Conservation (phyloP, 2,888 invertebrate genomes). For the Sceliomorpha sp. region DNA sequence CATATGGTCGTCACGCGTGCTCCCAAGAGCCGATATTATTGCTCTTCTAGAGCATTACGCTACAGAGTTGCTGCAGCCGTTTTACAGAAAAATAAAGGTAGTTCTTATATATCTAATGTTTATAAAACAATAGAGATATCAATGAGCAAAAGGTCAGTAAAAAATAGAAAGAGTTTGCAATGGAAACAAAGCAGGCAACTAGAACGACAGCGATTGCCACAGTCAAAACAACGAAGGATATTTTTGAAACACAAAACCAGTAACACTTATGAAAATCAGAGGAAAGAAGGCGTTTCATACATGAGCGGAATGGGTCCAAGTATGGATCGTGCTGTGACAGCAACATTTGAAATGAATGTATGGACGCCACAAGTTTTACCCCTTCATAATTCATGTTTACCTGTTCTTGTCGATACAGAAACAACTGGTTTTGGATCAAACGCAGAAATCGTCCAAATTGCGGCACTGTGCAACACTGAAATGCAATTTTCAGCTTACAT, state of each 20-base stretch:
- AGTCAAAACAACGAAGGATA: constrained; percentile 1
- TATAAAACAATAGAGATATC: background rate
- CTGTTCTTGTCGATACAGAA: constrained; percentile 39
- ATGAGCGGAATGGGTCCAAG: constrained; percentile 38
- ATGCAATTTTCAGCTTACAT: background rate
- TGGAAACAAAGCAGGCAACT: background rate
- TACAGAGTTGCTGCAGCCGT: constrained; percentile 29
- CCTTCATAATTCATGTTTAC: constrained; percentile 17
- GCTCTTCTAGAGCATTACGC: constrained; percentile 14
- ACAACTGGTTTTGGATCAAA: constrained; percentile 40
- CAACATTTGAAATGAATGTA: constrained; percentile 1
- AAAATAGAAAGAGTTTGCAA: background rate
- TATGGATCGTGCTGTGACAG: constrained; percentile 13
- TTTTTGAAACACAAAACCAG: background rate
- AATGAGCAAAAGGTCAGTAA: background rate
- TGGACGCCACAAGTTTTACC: constrained; percentile 6
- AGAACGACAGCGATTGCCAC: constrained; percentile 2
- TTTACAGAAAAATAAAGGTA: constrained; percentile 29
- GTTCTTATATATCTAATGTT: constrained; percentile 3
- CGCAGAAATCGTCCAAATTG: constrained; percentile 43
- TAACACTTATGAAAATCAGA: background rate
- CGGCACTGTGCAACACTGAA: constrained; percentile 8
- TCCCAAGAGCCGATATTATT: constrained; percentile 31
- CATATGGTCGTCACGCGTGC: constrained; percentile 14
- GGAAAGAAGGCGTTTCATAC: constrained; percentile 23